Evolutionary conservation across 2,888 invertebrate genomes (phyloP).

Genomic region (Melolontha melolontha): DNA sequence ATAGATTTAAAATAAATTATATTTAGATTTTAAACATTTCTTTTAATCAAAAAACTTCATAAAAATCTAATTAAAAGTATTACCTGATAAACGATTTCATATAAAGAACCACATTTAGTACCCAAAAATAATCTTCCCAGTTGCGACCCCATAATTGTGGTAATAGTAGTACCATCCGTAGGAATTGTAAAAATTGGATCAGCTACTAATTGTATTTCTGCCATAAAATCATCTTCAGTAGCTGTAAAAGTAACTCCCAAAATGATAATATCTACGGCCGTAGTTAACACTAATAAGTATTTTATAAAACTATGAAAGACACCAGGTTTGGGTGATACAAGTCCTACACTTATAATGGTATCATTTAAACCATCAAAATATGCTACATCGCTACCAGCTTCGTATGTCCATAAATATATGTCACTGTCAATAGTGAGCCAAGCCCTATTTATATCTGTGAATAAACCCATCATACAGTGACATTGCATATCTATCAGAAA

Average conservation of each 20-base stretch:
- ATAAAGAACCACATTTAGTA: conserved; percentile 93
- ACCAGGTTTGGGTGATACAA: conserved; percentile 88
- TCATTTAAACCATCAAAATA: conserved; percentile 97
- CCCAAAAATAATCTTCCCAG: conserved; percentile 94
- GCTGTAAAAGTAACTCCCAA: conserved; percentile 78
- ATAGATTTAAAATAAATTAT: no score
- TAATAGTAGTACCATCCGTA: conserved; percentile 89
- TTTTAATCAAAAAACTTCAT: no score
- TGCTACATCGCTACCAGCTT: conserved; percentile 93
- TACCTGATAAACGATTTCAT: conserved; percentile 95
- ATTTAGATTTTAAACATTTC: no score
- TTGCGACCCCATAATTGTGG: conserved; percentile 83
- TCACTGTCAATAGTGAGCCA: conserved; percentile 99
- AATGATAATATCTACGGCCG: conserved; percentile 94
- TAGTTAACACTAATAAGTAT: conserved; percentile 90
- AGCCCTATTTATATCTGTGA: conserved; percentile 94
- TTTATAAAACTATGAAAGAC: conserved; percentile 93
- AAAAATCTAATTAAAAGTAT: conserved; percentile 11
- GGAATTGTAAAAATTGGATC: conserved; percentile 95
- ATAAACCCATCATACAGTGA: conserved; percentile 96
- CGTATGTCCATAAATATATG: conserved; percentile 98
- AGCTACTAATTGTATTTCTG: conserved; percentile 91
- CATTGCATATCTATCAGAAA: conserved; percentile 85
- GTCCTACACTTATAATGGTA: conserved; percentile 92
- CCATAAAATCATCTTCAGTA: conserved; percentile 63